phyloP scores from a whole-genome alignment of 1,140 invertebrate species.

The Plutomurus gul region DNA sequence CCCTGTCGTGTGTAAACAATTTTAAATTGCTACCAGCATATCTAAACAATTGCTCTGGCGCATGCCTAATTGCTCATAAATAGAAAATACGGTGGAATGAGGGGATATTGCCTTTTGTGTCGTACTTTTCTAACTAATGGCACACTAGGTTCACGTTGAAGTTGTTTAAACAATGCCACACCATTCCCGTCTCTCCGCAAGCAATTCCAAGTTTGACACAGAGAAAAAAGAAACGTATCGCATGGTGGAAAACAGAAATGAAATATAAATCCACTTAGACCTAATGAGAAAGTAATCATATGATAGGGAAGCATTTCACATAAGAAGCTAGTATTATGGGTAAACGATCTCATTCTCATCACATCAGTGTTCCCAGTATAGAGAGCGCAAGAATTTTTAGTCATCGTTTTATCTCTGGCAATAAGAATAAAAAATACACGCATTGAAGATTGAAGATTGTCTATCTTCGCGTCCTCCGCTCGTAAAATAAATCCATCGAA shows the following conservation, averaged over 20 bases:
- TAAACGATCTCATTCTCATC: no score
- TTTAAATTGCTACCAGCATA: neutral
- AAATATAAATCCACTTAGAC: no score
- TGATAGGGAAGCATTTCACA: no score
- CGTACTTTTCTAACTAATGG: neutral
- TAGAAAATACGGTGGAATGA: neutral
- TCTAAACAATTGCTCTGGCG: neutral
- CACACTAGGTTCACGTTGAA: neutral
- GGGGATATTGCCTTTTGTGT: neutral
- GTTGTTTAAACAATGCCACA: neutral
- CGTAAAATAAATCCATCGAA: constrained; percentile 17
- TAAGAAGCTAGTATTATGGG: no score
- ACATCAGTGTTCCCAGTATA: no score
- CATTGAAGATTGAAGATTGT: neutral
- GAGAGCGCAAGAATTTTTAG: neutral
- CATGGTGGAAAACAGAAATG: no score
- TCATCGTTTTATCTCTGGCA: neutral
- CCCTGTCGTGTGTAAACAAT: neutral
- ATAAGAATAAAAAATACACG: neutral
- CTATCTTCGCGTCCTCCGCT: neutral
- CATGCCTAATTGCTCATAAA: constrained; percentile 6
- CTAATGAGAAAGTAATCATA: no score
- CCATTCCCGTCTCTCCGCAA: neutral
- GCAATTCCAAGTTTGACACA: no score
- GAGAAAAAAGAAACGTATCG: no score